These are phyloP conservation scores for Cirrhinus mrigala DNA, from an alignment of 2,797 vertebrate species.

Conservation along the genomic window DNA sequence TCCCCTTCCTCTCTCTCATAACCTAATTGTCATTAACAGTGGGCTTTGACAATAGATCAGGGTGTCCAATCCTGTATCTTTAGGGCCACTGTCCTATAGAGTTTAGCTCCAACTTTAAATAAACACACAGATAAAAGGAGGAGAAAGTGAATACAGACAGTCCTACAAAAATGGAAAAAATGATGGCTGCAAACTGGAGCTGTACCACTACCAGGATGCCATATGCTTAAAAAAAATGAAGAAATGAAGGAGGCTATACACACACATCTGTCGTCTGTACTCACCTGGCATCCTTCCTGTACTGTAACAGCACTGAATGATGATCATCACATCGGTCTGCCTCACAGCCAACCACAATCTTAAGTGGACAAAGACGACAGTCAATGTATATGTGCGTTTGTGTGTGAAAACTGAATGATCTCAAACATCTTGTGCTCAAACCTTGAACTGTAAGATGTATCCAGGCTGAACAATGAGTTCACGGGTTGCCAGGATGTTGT, in stretches of 20 bases:
- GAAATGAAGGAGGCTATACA: neutral
- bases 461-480: conserved; percentile 98
- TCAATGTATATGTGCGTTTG: neutral
- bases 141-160: neutral
- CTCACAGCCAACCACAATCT: conserved; percentile 99
- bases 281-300: conserved; percentile 95
- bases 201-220: too few relatives aligned
- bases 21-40: neutral
- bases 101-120: neutral
- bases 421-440: conserved; percentile 67
- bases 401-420: neutral
- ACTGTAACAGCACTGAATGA: conserved; percentile 95
- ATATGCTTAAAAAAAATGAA: neutral
- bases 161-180: neutral
- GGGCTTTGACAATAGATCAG: neutral
- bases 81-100: neutral
- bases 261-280: neutral
- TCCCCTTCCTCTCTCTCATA: neutral
- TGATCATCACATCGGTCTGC: conserved; percentile 91
- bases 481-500: conserved; percentile 93
- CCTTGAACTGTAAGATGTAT: conserved; percentile 98
- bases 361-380: conserved; percentile 48
- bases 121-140: neutral
- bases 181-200: too few relatives aligned
- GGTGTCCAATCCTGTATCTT: neutral